Conservation (phyloP, 2,888 invertebrate species). For the Herminia tarsipennalis region DNA sequence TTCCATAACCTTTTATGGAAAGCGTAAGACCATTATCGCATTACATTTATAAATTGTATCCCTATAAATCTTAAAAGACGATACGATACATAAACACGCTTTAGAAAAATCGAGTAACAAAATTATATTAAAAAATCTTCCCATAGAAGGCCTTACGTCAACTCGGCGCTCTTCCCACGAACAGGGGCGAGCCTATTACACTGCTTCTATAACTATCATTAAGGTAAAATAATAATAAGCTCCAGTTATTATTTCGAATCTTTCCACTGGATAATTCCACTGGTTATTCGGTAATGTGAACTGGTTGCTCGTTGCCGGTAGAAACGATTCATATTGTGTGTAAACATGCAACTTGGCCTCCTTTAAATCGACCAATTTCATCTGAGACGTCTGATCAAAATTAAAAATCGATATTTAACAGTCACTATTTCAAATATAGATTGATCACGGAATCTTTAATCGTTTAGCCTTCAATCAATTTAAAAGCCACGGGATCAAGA, state of each 20-base stretch:
- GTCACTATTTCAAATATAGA: slow-evolving; percentile 33
- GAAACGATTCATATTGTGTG: slow-evolving; percentile 34
- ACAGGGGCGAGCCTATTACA: slow-evolving; percentile 69
- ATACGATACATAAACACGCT: neutral
- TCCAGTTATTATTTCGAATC: slow-evolving; percentile 69
- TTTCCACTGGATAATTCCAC: slow-evolving; percentile 70
- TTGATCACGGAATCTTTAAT: slow-evolving; percentile 30
- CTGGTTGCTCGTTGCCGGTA: slow-evolving; percentile 34
- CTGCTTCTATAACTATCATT: slow-evolving; percentile 73
- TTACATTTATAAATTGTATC: neutral
- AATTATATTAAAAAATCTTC: slow-evolving; percentile 36
- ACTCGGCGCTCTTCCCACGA: slow-evolving; percentile 66
- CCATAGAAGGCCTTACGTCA: slow-evolving; percentile 46
- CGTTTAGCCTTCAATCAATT: slow-evolving; percentile 43
- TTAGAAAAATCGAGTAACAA: slow-evolving; percentile 12
- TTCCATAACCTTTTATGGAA: too few relatives aligned
- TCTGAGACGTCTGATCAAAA: slow-evolving; percentile 22
- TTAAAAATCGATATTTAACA: slow-evolving; percentile 24
- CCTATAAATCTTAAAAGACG: neutral
- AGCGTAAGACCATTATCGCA: too few relatives aligned
- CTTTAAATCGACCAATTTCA: slow-evolving; percentile 33
- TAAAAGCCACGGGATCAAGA: slow-evolving; percentile 40
- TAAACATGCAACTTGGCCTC: slow-evolving; percentile 45
- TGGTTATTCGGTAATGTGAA: slow-evolving; percentile 51
- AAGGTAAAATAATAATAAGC: slow-evolving; percentile 72